phyloP scores from a whole-genome alignment of 2,113 vertebrate genomes.

The Amia ocellicauda region DNA sequence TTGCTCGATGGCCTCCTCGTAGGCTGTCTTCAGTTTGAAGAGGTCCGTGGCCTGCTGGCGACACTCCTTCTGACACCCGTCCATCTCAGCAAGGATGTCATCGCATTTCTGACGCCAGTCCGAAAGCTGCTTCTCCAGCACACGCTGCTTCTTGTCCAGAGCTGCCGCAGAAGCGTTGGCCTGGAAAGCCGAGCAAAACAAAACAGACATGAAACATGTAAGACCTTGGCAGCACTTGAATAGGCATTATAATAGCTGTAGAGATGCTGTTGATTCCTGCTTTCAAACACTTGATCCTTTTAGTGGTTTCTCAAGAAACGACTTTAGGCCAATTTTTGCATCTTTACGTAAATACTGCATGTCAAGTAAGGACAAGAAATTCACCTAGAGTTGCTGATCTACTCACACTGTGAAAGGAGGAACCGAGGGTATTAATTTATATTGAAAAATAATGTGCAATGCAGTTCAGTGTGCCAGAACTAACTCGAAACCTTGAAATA shows the following conservation, averaged over 20 bases:
- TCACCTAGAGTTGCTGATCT: too few species aligned
- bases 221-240: background rate
- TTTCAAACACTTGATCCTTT: too few species aligned
- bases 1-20: constrained; percentile 69
- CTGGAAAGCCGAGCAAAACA: constrained; percentile 27
- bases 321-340: too few species aligned
- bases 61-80: constrained; percentile 71
- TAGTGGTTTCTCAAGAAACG: too few species aligned
- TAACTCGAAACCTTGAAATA: too few species aligned
- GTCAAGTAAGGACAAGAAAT: too few species aligned
- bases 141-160: constrained; percentile 71
- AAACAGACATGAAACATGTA: too few species aligned
- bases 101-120: constrained; percentile 72
- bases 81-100: constrained; percentile 65
- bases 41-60: constrained; percentile 59
- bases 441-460: too few species aligned
- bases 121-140: constrained; percentile 69
- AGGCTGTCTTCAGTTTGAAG: constrained; percentile 67
- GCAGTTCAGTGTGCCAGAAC: too few species aligned
- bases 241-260: background rate
- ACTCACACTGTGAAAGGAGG: too few species aligned
- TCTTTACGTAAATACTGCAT: too few species aligned
- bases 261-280: background rate
- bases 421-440: too few species aligned
- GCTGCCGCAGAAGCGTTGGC: constrained; percentile 47